Evolutionary conservation across 1,140 invertebrate species (phyloP).

Genomic region (Zaprionus ornatus): DNA sequence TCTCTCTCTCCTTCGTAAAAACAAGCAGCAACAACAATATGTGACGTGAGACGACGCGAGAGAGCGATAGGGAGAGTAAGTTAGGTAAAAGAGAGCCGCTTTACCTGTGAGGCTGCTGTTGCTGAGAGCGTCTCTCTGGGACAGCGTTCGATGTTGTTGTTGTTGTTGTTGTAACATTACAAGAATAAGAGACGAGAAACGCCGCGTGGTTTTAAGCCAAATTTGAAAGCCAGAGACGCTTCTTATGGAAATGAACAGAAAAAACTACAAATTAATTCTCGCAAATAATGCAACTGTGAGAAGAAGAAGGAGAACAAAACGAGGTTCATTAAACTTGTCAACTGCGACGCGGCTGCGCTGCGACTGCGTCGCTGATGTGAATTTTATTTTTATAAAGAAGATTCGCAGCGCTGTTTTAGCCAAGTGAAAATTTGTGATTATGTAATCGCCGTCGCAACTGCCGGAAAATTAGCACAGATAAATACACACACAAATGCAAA

Average conservation of each 20-base stretch:
- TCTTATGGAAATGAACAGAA: constrained; percentile 60
- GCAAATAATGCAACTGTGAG: constrained; percentile 3
- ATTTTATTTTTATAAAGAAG: constrained; percentile 70
- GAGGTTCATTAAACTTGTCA: constrained; percentile 66
- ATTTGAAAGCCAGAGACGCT: constrained; percentile 32
- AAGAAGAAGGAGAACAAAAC: not conserved
- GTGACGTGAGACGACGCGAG: constrained; percentile 47
- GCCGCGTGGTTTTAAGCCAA: constrained; percentile 52
- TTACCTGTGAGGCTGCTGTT: constrained; percentile 16
- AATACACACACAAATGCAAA: constrained; percentile 11
- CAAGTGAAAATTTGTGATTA: constrained; percentile 66
- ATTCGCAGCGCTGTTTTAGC: constrained; percentile 66
- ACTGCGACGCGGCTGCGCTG: constrained; percentile 22
- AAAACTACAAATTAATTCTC: constrained; percentile 10
- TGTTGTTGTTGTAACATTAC: constrained; percentile 64
- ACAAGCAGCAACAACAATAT: constrained; percentile 52
- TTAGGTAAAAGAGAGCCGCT: not conserved
- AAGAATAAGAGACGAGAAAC: constrained; percentile 55
- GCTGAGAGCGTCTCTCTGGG: constrained; percentile 19
- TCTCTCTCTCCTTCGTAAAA: not conserved
- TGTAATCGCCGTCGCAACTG: constrained; percentile 48
- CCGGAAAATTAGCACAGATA: constrained; percentile 51
- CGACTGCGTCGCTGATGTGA: constrained; percentile 42
- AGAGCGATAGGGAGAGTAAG: constrained; percentile 24
- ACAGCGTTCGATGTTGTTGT: constrained; percentile 10